phyloP scores from a whole-genome alignment of 1,140 invertebrate species.

The Platyscapa corneri region DNA sequence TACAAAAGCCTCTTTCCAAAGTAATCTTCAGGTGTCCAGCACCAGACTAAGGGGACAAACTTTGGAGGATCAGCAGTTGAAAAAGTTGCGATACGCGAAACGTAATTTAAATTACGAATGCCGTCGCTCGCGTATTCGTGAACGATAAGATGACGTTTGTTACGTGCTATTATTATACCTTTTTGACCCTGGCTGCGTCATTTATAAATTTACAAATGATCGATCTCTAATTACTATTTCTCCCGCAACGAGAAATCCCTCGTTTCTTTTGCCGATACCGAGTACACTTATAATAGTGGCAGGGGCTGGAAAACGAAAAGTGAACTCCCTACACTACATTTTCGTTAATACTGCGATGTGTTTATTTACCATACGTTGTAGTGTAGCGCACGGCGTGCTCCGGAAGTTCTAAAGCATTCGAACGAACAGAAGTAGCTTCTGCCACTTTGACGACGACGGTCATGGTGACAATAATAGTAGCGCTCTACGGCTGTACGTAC shows the following conservation, averaged over 20 bases:
- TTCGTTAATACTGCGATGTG: conserved; percentile 30
- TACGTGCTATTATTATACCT: neutral
- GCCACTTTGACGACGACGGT: too few relatives aligned
- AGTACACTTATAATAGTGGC: neutral
- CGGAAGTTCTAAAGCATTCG: too few relatives aligned
- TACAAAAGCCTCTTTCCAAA: conserved; percentile 30
- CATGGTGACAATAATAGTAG: too few relatives aligned
- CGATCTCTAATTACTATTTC: neutral
- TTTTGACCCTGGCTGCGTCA: neutral
- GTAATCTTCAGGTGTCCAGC: conserved; percentile 36
- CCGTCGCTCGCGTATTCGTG: neutral
- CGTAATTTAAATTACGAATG: neutral
- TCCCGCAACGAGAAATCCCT: neutral
- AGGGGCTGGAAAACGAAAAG: neutral
- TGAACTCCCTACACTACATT: neutral
- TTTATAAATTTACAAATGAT: neutral
- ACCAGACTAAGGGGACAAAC: conserved; percentile 11
- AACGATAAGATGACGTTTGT: neutral
- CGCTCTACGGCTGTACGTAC: neutral
- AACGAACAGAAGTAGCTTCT: too few relatives aligned
- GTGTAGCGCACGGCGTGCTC: neutral
- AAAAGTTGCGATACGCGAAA: neutral
- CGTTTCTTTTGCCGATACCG: neutral
- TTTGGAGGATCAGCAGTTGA: conserved; percentile 21
- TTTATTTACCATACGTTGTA: neutral